A percentile compares a stretch with the other conserved stretches of the same genome.
Conservation (phyloP, 2,113 vertebrate genomes). For the Ciconia boyciana region DNA sequence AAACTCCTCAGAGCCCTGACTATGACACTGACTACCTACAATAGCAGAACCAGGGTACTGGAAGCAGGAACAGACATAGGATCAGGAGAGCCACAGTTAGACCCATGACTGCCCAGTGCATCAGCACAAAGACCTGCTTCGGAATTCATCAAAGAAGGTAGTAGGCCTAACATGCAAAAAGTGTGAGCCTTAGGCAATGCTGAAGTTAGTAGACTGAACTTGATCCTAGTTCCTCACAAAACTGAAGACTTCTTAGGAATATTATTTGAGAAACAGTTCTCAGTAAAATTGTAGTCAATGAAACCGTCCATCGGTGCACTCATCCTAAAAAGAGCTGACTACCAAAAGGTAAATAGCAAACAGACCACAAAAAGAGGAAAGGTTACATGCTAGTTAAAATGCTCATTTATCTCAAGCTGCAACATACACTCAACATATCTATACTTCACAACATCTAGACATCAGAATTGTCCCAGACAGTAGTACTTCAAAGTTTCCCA, state of each 20-base stretch:
- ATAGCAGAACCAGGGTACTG: fast-evolving
- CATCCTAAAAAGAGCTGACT: neutral
- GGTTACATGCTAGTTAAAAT: neutral
- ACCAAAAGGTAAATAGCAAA: neutral
- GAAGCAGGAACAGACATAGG: neutral
- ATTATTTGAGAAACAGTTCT: neutral
- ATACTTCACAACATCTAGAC: neutral
- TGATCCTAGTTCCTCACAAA: neutral
- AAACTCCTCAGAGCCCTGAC: neutral
- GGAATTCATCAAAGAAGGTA: neutral
- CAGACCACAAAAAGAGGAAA: neutral
- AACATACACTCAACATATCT: neutral
- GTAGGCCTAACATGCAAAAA: neutral
- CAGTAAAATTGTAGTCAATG: neutral
- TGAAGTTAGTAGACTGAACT: neutral
- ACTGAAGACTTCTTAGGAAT: neutral
- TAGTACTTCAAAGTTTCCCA: neutral
- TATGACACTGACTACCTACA: neutral
- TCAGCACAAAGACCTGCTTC: neutral
- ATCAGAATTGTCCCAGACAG: neutral
- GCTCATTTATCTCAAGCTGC: neutral
- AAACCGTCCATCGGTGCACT: fast-evolving
- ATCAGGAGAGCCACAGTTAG: neutral
- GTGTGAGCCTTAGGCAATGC: neutral
- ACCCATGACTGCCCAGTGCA: neutral